Conservation (phyloP, 2,113 vertebrate genomes). For the Oreochromis aureus region DNA sequence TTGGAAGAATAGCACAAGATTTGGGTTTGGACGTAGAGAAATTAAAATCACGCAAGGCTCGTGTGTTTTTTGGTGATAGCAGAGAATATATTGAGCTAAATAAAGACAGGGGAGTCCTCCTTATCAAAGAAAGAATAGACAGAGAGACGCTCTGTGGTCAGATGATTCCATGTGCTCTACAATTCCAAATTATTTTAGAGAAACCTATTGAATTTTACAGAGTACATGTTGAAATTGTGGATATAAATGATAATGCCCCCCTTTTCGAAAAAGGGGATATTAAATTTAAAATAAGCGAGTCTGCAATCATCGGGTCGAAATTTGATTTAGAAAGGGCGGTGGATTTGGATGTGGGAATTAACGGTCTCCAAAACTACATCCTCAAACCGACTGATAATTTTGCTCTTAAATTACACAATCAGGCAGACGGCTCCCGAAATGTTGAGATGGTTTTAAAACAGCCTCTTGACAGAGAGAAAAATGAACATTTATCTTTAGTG, state of each 20-base stretch:
- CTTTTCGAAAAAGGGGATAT: constrained; percentile 55
- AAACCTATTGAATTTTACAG: constrained; percentile 73
- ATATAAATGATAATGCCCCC: constrained; percentile 75
- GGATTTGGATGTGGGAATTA: constrained; percentile 69
- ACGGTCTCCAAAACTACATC: constrained; percentile 64
- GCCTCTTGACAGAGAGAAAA: constrained; percentile 42
- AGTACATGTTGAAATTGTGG: constrained; percentile 65
- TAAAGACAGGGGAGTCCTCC: constrained; percentile 4
- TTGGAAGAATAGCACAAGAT: constrained; percentile 3
- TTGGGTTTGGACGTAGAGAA: constrained; percentile 2
- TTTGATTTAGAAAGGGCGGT: constrained; percentile 64
- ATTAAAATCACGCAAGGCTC: constrained; percentile 52
- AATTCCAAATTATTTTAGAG: constrained; percentile 42
- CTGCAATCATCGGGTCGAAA: not conserved
- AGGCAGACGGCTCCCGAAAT: constrained; percentile 12
- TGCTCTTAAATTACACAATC: constrained; percentile 26
- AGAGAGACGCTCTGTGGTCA: constrained; percentile 73
- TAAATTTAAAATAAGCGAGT: constrained; percentile 59
- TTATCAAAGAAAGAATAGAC: constrained; percentile 73
- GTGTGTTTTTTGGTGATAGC: constrained; percentile 55
- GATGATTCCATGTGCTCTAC: constrained; percentile 63
- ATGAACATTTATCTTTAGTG: not conserved
- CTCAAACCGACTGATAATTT: constrained; percentile 60
- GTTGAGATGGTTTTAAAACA: constrained; percentile 52
- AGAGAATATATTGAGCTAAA: constrained; percentile 26